Percentiles rank a stretch among this genome's conserved stretches.
Conservation (phyloP, 2,888 invertebrate species). For the Melieria omissa region DNA sequence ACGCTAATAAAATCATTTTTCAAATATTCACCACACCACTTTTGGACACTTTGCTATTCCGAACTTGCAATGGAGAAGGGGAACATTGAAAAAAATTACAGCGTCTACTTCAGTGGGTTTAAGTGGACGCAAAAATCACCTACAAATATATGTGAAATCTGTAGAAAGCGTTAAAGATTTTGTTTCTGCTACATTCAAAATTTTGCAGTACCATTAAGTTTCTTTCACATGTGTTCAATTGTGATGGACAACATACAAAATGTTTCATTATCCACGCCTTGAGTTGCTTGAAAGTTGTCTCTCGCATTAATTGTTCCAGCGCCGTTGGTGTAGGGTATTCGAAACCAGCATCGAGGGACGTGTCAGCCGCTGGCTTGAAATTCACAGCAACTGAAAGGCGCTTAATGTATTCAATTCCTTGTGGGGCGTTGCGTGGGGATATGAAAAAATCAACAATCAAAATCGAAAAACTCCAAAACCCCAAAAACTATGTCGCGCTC, state of each 20-base stretch:
- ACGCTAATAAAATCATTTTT: slow-evolving; percentile 47
- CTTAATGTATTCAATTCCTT: slow-evolving; percentile 4
- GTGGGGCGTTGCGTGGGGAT: not conserved
- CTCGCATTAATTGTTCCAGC: not conserved
- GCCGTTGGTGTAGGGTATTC: no score
- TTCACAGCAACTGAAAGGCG: not conserved
- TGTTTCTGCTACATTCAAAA: not conserved
- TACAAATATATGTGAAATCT: no score
- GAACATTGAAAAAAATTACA: not conserved
- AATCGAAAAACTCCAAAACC: slow-evolving; percentile 7
- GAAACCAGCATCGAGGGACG: no score
- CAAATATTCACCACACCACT: slow-evolving; percentile 30
- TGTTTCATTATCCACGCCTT: not conserved
- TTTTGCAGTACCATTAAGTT: not conserved
- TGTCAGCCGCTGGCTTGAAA: no score
- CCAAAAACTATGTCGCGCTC: slow-evolving; percentile 25
- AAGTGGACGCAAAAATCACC: no score
- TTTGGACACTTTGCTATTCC: not conserved
- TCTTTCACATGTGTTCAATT: not conserved
- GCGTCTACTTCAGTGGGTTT: no score
- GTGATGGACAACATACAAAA: not conserved
- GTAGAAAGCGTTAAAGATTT: no score
- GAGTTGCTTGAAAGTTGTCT: not conserved
- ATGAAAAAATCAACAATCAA: not conserved
- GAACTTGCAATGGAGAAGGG: not conserved